Percentiles rank a stretch among this genome's conserved stretches.
Evolutionary conservation across 37 sponge, comb jelly and placozoan genomes (phyloP).

Genomic region (Aphrocallistes beatrix): DNA sequence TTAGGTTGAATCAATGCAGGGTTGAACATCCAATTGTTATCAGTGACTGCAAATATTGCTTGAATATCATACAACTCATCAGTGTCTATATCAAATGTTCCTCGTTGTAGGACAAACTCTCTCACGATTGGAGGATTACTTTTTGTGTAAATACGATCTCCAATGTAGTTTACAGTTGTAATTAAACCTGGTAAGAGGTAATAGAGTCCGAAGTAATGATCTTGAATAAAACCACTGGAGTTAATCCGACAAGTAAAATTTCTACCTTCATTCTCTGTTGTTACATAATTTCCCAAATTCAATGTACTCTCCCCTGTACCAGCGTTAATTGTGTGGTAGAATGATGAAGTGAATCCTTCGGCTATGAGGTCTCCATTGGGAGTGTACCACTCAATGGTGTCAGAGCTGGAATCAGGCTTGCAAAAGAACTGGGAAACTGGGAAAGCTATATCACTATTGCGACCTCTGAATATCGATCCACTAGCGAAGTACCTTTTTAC

Average conservation of each 20-base stretch:
- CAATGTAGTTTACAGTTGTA: not conserved
- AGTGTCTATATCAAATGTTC: not conserved
- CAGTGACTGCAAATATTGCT: not conserved
- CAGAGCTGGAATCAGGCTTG: not conserved
- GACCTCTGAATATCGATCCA: conserved; percentile 10
- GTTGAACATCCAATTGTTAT: not conserved
- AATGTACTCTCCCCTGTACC: conserved; percentile 5
- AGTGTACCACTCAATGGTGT: not conserved
- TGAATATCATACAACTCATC: not conserved
- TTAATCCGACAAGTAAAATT: conserved; percentile 5
- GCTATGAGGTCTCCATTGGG: not conserved
- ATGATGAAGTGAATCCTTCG: not conserved
- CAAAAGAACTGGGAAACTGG: not conserved
- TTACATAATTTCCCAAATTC: not conserved
- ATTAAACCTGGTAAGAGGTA: not conserved
- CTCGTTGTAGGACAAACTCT: not conserved
- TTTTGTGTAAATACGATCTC: not conserved
- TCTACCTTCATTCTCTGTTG: not conserved
- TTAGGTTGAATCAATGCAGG: not conserved
- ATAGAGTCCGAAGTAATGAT: not conserved
- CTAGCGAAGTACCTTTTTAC: not conserved
- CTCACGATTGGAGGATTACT: not conserved
- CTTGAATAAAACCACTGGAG: not conserved
- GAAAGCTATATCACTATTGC: not conserved
- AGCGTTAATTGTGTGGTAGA: not conserved